Percentiles rank a stretch among this genome's conserved stretches.
Conservation (phyloP, 2,888 invertebrate genomes). For the Drosophila demipolita region DNA sequence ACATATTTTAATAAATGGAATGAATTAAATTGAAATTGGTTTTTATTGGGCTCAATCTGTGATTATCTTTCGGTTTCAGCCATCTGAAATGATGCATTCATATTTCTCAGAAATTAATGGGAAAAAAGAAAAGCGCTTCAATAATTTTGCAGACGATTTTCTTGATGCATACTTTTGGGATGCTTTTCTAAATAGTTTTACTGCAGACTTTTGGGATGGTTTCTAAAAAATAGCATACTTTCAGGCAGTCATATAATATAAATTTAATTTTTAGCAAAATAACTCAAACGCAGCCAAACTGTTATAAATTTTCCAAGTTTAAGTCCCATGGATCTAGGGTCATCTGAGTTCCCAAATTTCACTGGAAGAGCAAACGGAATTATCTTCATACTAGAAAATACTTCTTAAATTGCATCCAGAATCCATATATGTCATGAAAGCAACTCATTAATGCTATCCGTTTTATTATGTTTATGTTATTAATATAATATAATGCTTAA, state of each 20-base stretch:
- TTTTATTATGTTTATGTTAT: neutral
- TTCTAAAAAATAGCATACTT: neutral
- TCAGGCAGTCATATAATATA: neutral
- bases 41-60: slow-evolving; percentile 7
- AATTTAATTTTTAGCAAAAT: neutral
- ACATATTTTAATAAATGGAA: slow-evolving; percentile 63
- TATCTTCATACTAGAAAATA: neutral
- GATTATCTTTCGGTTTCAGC: neutral
- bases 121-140: neutral
- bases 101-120: neutral
- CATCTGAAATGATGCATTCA: neutral
- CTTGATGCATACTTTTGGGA: neutral
- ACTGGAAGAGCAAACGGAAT: neutral
- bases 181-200: too few relatives aligned
- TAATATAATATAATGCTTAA: neutral
- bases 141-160: neutral
- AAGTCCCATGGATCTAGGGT: neutral
- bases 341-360: neutral
- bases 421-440: neutral
- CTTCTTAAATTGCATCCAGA: neutral
- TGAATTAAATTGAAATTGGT: slow-evolving; percentile 22
- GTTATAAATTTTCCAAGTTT: neutral
- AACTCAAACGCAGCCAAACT: neutral
- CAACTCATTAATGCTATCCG: neutral
- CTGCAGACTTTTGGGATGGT: neutral